Conservation (phyloP, 2,888 invertebrate species). For the Eilema griseolum region DNA sequence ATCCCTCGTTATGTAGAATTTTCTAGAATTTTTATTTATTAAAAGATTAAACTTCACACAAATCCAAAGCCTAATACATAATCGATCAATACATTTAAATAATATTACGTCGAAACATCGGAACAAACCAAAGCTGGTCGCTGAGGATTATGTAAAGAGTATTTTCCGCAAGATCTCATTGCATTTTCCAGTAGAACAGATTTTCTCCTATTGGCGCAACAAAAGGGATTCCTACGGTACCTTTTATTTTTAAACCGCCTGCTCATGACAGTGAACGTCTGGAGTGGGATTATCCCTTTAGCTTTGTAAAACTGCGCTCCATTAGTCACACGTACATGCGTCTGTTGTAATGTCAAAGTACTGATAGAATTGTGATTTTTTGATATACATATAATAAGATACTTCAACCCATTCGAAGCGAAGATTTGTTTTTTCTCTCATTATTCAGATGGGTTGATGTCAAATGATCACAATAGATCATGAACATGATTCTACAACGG, state of each 20-base stretch:
- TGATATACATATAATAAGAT: neutral
- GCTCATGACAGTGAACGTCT: constrained; percentile 17
- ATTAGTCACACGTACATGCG: neutral
- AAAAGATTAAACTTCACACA: neutral
- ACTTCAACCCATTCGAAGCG: neutral
- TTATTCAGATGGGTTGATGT: no score
- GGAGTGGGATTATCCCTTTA: constrained; percentile 5
- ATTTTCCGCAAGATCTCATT: constrained; percentile 19
- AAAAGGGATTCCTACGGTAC: constrained; percentile 14
- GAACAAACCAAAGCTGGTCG: constrained; percentile 3
- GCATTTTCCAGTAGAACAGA: constrained; percentile 19
- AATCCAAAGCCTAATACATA: neutral
- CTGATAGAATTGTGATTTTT: neutral
- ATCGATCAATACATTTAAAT: neutral
- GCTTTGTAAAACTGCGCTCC: constrained; percentile 3
- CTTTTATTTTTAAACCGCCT: constrained; percentile 19
- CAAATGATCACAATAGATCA: no score
- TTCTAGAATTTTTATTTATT: no score
- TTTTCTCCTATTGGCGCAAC: constrained; percentile 17
- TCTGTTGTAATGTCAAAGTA: neutral
- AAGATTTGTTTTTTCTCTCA: no score
- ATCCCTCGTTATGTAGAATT: no score
- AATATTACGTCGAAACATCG: neutral
- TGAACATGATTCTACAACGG: no score
- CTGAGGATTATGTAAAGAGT: constrained; percentile 18